phyloP scores from a whole-genome alignment of 2,888 invertebrate genomes.

The Tiliacea citrago region DNA sequence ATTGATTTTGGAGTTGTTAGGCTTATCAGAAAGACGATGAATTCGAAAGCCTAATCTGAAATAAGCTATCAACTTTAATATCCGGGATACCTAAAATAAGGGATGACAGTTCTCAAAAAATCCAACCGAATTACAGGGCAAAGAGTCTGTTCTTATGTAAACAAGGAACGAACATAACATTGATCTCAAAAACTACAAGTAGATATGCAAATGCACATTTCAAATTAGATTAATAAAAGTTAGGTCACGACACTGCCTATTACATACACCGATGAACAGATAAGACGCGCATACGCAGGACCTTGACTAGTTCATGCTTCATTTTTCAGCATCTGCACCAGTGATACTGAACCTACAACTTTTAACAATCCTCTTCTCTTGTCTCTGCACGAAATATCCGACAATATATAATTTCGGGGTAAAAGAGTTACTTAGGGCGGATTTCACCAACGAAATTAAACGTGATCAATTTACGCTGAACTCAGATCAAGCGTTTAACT shows the following conservation, averaged over 20 bases:
- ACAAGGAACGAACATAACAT: not conserved
- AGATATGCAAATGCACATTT: conserved; percentile 10
- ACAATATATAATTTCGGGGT: not conserved
- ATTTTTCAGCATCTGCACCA: conserved; percentile 48
- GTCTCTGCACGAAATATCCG: not conserved
- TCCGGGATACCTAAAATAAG: not conserved
- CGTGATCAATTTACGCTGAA: no score
- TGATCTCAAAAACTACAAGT: not conserved
- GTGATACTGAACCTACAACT: not conserved
- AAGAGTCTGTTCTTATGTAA: not conserved
- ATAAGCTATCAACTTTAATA: not conserved
- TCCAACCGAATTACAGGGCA: not conserved
- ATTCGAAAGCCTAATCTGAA: not conserved
- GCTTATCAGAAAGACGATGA: not conserved
- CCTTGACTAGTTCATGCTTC: conserved; percentile 55
- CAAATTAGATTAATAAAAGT: conserved; percentile 33
- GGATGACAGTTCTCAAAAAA: not conserved
- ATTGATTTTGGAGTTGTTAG: not conserved
- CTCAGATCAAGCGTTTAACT: no score
- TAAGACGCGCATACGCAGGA: conserved; percentile 36
- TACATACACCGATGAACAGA: conserved; percentile 54
- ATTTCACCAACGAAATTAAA: no score
- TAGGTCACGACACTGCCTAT: conserved; percentile 53
- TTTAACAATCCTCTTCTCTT: not conserved
- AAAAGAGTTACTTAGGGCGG: no score